phyloP scores from a whole-genome alignment of 2,888 invertebrate genomes.

The Nomada ruficornis region DNA sequence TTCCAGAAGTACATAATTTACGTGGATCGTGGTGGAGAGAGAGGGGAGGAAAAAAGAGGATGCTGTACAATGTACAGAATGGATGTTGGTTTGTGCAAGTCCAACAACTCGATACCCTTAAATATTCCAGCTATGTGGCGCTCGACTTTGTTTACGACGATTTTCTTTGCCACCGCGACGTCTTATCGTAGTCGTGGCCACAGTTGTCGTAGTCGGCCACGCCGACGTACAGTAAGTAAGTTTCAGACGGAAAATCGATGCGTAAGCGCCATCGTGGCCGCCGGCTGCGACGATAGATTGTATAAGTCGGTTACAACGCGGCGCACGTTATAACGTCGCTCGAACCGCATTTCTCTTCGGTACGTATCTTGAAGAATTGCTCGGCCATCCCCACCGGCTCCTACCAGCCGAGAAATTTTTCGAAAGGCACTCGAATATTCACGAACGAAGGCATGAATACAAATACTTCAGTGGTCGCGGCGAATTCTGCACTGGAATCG shows the following conservation, averaged over 20 bases:
- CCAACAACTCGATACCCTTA: slow-evolving; percentile 1
- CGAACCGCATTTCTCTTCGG: slow-evolving; percentile 39
- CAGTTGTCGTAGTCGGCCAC: slow-evolving; percentile 66
- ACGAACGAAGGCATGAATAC: not conserved
- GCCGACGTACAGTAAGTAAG: slow-evolving; percentile 72
- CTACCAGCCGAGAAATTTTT: not conserved
- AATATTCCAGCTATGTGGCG: slow-evolving; percentile 40
- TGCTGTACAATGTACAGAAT: not conserved
- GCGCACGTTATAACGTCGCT: slow-evolving; percentile 55
- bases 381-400: not conserved
- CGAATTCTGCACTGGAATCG: too few species aligned
- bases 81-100: not conserved
- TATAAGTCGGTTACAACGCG: slow-evolving; percentile 68
- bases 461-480: not conserved
- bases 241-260: slow-evolving; percentile 78
- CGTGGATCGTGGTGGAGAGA: not conserved
- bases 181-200: slow-evolving; percentile 53
- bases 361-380: slow-evolving; percentile 34
- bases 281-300: slow-evolving; percentile 68
- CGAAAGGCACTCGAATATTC: not conserved
- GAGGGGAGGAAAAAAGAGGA: too few species aligned
- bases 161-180: slow-evolving; percentile 59
- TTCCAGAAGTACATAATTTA: slow-evolving; percentile 4
- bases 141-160: slow-evolving; percentile 60
- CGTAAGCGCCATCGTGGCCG: slow-evolving; percentile 71